Evolutionary conservation across 2,888 invertebrate species (phyloP).

Genomic region (Andrena fulva): DNA sequence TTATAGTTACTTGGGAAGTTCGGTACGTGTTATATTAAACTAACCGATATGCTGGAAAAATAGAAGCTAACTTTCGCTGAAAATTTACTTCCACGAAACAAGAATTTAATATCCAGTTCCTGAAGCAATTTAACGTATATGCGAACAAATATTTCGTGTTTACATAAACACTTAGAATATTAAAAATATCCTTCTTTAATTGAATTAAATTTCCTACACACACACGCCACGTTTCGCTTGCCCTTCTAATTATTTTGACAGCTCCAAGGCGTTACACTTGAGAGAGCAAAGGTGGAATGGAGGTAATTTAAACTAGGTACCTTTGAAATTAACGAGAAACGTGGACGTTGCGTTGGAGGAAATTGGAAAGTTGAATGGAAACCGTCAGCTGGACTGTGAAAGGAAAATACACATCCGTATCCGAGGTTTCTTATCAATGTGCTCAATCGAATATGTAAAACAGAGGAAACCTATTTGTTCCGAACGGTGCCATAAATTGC

Average conservation of each 20-base stretch:
- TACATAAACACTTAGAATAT: neutral
- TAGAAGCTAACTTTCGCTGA: no score
- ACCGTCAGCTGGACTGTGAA: neutral
- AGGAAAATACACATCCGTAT: neutral
- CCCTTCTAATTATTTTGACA: no score
- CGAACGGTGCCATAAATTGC: slow-evolving; percentile 33
- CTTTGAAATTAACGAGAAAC: neutral
- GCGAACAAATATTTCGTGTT: no score
- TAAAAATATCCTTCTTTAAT: neutral
- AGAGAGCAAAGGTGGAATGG: neutral
- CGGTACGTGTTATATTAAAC: neutral
- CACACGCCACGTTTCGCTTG: no score
- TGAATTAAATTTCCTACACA: neutral
- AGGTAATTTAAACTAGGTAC: neutral
- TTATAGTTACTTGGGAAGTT: neutral
- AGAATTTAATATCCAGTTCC: no score
- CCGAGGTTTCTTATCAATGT: slow-evolving; percentile 13
- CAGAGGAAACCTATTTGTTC: slow-evolving; percentile 38
- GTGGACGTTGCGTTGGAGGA: neutral
- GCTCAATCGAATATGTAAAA: slow-evolving; percentile 33
- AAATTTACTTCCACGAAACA: neutral
- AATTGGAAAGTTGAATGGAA: slow-evolving; percentile 11
- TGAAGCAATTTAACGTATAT: no score
- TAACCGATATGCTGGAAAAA: no score
- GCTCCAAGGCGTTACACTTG: neutral